A percentile compares a stretch with the other conserved stretches of the same genome.
These are phyloP conservation scores for Rugalucina vietnamica DNA, from an alignment of 2,888 invertebrate species.

Conservation along the genomic window DNA sequence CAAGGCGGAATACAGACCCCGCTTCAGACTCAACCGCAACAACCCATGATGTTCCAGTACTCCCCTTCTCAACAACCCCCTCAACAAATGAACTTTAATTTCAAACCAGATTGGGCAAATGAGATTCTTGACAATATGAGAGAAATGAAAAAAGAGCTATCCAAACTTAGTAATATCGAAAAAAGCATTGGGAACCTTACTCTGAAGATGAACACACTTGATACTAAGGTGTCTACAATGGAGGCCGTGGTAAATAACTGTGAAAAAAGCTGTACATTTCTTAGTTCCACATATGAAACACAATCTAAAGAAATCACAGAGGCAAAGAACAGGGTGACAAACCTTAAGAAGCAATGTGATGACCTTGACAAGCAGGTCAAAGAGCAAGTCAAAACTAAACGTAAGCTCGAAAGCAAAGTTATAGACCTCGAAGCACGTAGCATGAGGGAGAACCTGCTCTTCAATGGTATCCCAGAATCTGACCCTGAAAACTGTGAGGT, in stretches of 20 bases:
- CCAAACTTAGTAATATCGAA: not conserved
- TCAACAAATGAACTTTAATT: not conserved
- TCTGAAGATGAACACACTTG: not conserved
- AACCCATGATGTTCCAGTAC: not conserved
- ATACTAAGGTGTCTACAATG: not conserved
- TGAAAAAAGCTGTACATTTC: not conserved
- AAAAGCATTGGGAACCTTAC: not conserved
- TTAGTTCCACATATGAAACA: not conserved
- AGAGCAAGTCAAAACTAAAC: not conserved
- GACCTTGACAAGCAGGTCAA: not conserved
- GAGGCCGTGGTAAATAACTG: not conserved
- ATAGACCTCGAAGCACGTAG: not conserved
- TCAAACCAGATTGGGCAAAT: not conserved
- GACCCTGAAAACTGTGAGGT: not conserved
- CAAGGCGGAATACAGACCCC: too few relatives aligned
- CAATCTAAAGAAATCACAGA: not conserved
- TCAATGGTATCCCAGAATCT: not conserved
- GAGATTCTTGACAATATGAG: not conserved
- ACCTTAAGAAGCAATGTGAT: not conserved
- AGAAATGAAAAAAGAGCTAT: not conserved
- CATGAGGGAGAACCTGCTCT: not conserved
- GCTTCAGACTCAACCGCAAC: not conserved
- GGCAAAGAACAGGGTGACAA: not conserved
- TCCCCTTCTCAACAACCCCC: not conserved
- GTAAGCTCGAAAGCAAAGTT: not conserved